Conservation (phyloP, 2,113 vertebrate species). For the Equus przewalskii region DNA sequence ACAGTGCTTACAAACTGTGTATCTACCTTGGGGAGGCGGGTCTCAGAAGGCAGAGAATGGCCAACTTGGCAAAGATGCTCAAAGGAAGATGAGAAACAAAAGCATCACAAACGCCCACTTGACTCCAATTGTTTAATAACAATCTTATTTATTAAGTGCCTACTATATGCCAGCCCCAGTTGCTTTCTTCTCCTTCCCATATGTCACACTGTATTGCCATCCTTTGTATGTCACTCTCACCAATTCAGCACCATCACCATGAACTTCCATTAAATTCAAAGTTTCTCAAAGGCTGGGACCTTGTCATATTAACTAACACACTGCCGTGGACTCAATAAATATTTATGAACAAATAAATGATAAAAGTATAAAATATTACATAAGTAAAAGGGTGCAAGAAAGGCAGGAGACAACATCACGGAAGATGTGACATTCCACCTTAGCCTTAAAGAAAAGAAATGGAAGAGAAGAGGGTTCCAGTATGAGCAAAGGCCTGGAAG, state of each 20-base stretch:
- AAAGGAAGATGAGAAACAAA: neutral
- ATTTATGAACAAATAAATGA: neutral
- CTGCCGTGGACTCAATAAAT: neutral
- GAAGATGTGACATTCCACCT: neutral
- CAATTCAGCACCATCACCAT: neutral
- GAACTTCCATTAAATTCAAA: neutral
- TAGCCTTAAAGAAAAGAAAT: neutral
- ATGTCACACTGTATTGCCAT: neutral
- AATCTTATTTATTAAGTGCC: neutral
- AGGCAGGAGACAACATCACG: neutral
- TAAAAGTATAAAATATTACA: neutral
- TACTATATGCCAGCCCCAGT: neutral
- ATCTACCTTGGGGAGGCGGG: neutral
- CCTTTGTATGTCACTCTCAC: neutral
- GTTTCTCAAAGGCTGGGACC: neutral
- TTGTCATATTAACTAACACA: neutral
- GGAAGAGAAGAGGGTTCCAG: neutral
- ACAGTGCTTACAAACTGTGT: neutral
- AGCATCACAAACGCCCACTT: neutral
- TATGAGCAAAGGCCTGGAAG: neutral
- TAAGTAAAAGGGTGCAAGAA: neutral
- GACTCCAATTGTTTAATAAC: no score
- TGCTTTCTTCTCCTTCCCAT: neutral
- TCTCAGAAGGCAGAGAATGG: neutral
- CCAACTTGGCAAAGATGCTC: neutral